These are phyloP conservation scores for Mythimna impura DNA, from an alignment of 2,888 invertebrate species.

Conservation along the genomic window DNA sequence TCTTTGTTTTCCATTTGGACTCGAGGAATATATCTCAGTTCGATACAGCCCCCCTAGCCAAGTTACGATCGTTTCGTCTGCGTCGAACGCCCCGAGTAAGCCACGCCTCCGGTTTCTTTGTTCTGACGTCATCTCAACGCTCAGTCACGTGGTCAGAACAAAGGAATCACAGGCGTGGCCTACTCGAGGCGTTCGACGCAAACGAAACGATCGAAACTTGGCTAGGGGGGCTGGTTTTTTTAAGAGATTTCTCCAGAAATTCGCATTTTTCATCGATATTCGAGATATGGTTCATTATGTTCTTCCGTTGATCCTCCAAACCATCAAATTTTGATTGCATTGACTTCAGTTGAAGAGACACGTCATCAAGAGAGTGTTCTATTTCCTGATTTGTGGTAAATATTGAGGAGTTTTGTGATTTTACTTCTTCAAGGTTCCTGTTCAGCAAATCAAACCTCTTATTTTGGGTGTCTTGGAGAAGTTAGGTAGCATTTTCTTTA, in stretches of 20 bases:
- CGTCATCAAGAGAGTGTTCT: background rate
- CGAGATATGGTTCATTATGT: background rate
- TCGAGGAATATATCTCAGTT: constrained; percentile 1
- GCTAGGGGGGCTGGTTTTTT: too few species aligned
- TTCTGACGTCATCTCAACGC: too few species aligned
- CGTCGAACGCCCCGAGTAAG: too few species aligned
- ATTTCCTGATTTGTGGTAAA: background rate
- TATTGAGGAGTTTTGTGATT: background rate
- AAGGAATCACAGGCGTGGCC: too few species aligned
- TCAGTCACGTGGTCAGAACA: too few species aligned
- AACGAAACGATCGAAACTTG: too few species aligned
- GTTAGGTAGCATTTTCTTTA: background rate
- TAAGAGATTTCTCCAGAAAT: background rate
- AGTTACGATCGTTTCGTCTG: too few species aligned
- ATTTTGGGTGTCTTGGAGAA: too few species aligned
- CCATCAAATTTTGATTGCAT: background rate
- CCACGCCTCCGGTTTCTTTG: too few species aligned
- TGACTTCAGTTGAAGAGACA: background rate
- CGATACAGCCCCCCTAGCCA: too few species aligned
- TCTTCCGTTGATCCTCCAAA: background rate
- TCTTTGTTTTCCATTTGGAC: background rate
- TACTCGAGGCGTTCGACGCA: too few species aligned
- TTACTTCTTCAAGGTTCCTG: background rate
- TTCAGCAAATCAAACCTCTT: too few species aligned
- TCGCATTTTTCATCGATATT: background rate